These are phyloP conservation scores for Epizoanthus scotinus DNA, from an alignment of 92 coral and sea anemone species.

Conservation along the genomic window DNA sequence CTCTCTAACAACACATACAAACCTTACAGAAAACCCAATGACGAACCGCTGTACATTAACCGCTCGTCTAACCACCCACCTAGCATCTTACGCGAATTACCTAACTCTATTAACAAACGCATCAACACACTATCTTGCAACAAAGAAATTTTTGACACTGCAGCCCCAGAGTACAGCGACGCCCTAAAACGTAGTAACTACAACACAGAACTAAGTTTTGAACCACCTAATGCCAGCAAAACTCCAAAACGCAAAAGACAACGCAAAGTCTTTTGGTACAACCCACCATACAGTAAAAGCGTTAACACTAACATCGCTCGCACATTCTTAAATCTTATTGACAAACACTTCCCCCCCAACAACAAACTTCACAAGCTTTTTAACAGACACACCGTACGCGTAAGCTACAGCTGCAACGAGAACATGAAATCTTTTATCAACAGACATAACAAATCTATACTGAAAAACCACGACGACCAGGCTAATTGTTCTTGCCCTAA, in stretches of 20 bases:
- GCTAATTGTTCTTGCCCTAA: constrained; percentile 1
- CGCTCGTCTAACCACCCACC: constrained; percentile 36
- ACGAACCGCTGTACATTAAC: constrained; percentile 36
- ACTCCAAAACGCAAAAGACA: constrained; percentile 26
- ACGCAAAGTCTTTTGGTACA: constrained; percentile 38
- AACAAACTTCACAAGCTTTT: constrained; percentile 38
- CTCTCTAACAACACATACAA: constrained; percentile 1
- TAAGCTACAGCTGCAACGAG: constrained; percentile 26
- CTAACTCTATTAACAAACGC: constrained; percentile 40
- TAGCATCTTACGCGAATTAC: constrained; percentile 14
- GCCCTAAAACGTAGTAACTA: background rate
- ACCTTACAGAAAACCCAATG: constrained; percentile 15
- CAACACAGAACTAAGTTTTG: constrained; percentile 8
- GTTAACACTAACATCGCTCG: constrained; percentile 24
- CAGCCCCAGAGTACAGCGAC: constrained; percentile 21
- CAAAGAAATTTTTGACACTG: constrained; percentile 19
- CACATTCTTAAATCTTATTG: constrained; percentile 1
- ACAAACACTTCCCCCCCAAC: constrained; percentile 36
- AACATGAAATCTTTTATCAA: constrained; percentile 24
- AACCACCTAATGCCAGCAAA: constrained; percentile 11
- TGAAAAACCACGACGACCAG: background rate
- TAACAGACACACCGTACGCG: constrained; percentile 48
- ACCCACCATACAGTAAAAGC: constrained; percentile 19
- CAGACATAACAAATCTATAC: constrained; percentile 36
- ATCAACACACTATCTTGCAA: constrained; percentile 37